Percentiles rank a stretch among this genome's conserved stretches.
phyloP scores from a whole-genome alignment of 2,888 invertebrate genomes.

The Saturnia pavonia region DNA sequence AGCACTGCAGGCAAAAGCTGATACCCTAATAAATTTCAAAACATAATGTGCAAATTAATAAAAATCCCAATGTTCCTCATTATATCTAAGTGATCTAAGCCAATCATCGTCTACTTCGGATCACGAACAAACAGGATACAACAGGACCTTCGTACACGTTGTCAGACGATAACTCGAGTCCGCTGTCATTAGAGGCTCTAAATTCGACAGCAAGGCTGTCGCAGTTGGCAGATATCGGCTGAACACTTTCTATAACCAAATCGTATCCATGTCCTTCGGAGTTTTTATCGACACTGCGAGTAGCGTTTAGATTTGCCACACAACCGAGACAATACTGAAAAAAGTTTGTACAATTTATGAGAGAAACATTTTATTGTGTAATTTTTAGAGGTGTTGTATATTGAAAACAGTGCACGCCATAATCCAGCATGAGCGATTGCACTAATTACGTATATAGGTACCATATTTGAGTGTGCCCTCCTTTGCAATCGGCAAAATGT shows the following conservation, averaged over 20 bases:
- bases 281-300: background rate
- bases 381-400: too few relatives aligned
- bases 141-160: conserved; percentile 39
- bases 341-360: background rate
- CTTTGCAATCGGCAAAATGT: too few relatives aligned
- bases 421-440: background rate
- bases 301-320: background rate
- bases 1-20: too few relatives aligned
- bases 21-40: background rate
- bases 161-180: conserved; percentile 39
- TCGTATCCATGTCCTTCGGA: background rate
- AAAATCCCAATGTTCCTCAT: background rate
- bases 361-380: too few relatives aligned
- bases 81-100: background rate
- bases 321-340: background rate
- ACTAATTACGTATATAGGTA: too few relatives aligned
- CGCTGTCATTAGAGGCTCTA: conserved; percentile 19
- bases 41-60: background rate
- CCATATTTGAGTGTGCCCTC: too few relatives aligned
- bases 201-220: background rate
- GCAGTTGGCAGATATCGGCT: background rate
- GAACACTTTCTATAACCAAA: background rate
- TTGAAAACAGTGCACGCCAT: background rate
- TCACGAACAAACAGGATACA: background rate
- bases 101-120: background rate